These are phyloP conservation scores for Tiphia femorata DNA, from an alignment of 2,888 invertebrate genomes.

Conservation along the genomic window DNA sequence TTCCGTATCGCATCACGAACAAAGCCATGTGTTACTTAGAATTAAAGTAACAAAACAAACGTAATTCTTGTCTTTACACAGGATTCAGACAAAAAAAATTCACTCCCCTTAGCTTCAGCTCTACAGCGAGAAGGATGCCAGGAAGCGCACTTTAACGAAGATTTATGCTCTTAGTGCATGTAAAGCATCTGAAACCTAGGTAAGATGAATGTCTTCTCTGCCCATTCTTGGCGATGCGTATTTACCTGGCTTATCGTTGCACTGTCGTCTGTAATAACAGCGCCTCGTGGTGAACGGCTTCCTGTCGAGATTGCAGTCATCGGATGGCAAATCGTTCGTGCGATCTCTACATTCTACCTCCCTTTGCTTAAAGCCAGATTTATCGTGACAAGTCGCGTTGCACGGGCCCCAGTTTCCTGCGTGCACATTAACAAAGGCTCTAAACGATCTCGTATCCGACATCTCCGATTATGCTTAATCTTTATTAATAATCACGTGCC, in stretches of 20 bases:
- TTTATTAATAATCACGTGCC: background rate
- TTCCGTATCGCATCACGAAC: no score
- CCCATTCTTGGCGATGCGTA: no score
- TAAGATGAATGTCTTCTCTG: no score
- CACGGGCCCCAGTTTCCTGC: constrained; percentile 60
- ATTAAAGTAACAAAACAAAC: no score
- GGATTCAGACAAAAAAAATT: no score
- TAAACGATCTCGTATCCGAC: no score
- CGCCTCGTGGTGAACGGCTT: constrained; percentile 56
- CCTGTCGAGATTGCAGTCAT: constrained; percentile 55
- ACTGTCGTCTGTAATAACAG: constrained; percentile 58
- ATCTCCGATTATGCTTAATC: no score
- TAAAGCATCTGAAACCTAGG: no score
- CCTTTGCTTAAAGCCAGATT: constrained; percentile 54
- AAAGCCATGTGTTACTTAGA: no score
- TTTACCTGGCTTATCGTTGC: constrained; percentile 59
- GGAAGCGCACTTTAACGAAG: background rate
- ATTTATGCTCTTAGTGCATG: no score
- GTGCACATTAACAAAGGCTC: background rate
- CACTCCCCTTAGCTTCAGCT: no score
- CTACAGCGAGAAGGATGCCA: background rate
- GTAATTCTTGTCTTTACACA: no score
- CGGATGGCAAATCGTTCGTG: constrained; percentile 50
- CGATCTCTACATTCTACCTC: constrained; percentile 58
- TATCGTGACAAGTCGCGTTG: constrained; percentile 57